phyloP scores from a whole-genome alignment of 2,113 vertebrate species.

The Rana temporaria region DNA sequence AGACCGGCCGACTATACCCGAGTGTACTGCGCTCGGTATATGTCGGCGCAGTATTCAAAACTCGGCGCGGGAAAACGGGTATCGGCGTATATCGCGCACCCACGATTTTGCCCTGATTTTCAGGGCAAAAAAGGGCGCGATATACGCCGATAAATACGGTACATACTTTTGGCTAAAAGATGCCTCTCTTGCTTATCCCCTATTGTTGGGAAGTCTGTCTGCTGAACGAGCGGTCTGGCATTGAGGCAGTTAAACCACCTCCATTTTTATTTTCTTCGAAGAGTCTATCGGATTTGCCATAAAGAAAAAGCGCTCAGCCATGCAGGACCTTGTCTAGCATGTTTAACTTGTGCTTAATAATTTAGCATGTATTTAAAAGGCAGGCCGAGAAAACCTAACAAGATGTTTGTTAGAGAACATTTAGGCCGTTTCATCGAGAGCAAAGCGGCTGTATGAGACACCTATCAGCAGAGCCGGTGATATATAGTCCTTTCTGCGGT shows the following conservation, averaged over 20 bases:
- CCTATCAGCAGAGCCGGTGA: slow-evolving; percentile 19
- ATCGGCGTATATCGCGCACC: too few species aligned
- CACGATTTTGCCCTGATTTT: too few species aligned
- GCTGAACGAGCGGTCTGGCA: neutral
- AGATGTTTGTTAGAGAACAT: slow-evolving; percentile 46
- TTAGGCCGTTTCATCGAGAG: slow-evolving; percentile 19
- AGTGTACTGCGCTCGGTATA: too few species aligned
- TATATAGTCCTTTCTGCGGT: neutral
- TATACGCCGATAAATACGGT: too few species aligned
- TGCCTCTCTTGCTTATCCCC: too few species aligned
- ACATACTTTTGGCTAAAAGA: too few species aligned
- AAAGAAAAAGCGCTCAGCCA: neutral
- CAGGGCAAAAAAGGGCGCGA: too few species aligned
- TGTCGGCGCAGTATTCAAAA: too few species aligned
- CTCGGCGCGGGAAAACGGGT: too few species aligned
- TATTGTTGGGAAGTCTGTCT: too few species aligned
- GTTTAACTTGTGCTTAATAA: slow-evolving; percentile 48
- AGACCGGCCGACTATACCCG: too few species aligned
- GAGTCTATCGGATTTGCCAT: slow-evolving; percentile 18
- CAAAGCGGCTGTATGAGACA: neutral
- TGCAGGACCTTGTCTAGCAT: slow-evolving; percentile 1
- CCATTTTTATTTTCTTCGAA: slow-evolving; percentile 17
- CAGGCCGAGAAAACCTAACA: slow-evolving; percentile 35
- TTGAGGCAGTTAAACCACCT: neutral
- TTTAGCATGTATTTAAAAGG: slow-evolving; percentile 51